phyloP scores from a whole-genome alignment of 2,113 vertebrate species.

The Merops nubicus region DNA sequence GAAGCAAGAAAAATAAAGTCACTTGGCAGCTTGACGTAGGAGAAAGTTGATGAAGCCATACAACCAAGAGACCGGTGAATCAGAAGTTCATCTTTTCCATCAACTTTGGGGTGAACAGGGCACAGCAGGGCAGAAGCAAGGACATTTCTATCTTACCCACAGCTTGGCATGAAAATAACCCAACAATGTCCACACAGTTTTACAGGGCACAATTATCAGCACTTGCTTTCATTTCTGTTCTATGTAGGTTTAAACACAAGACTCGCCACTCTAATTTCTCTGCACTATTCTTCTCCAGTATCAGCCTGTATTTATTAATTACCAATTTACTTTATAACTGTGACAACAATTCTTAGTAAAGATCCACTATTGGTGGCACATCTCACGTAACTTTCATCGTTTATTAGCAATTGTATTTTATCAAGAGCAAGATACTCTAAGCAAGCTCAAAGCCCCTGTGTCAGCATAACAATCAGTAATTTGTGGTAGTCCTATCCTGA shows the following conservation, averaged over 20 bases:
- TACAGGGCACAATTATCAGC: background rate
- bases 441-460: background rate
- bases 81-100: background rate
- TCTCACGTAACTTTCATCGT: background rate
- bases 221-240: background rate
- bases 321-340: background rate
- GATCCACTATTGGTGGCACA: background rate
- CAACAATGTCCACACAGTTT: background rate
- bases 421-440: background rate
- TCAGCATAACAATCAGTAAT: background rate
- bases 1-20: background rate
- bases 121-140: background rate
- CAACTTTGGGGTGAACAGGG: background rate
- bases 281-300: background rate
- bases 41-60: background rate
- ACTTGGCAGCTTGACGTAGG: background rate
- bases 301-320: background rate
- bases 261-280: background rate
- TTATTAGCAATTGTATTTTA: background rate
- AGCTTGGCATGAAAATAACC: background rate
- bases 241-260: background rate
- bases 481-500: background rate
- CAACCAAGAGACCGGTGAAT: background rate
- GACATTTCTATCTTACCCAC: background rate
- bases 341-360: background rate